Evolutionary conservation across 2,113 vertebrate genomes (phyloP), one percentile per base, ranked within the genome.

Genomic region (Cyprinodon tularosa): DNA sequence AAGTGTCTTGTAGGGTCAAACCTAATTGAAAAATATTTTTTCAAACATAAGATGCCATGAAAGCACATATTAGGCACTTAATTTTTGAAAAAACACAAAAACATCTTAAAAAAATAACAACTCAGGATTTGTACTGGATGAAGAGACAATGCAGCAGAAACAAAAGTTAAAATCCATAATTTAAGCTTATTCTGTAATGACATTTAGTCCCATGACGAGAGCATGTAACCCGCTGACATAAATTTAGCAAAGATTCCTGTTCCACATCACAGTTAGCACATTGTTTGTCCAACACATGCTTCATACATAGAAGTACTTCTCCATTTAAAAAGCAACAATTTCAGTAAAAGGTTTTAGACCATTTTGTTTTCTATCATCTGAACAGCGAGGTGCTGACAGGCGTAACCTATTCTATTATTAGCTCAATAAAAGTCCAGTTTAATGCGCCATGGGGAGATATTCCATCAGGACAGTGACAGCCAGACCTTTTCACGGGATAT

Each of bases 341-440:
- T 66, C 79, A 71, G 69, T 73, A 70, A 81, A 45, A 71, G n/a
- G 84, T 71, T 84, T 83, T 71, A 68, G 79, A 89, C 80, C 64
- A 22, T 44, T 84, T 88, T 88, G 76, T 91, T 90, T 90, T 91
- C 89, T 85, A 86, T 88, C 20, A 53, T 69, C 81, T 76, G 82
- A 91, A 87, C 87, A 86, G 75, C 39, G 71, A 92, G 86, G 88
- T 83, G 92, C 92, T 93, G 94, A 95, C 93, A 95, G 89, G 90
- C 88, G 77, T 93, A 92, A 93, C 93, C 90, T 90, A 87, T 93
- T 93, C 90, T 94, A 94, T 95, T 93, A 94, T 93, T 94, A 94
- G 89, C 92, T 90, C 84, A 78, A 89, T 94, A 93, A 94, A 93
- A 91, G 86, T 90, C 87, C 11, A 42, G 85, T 91, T 94, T 91